These are phyloP conservation scores for Chaetorhynchus papuensis DNA, from an alignment of 2,113 vertebrate species.

Conservation along the genomic window DNA sequence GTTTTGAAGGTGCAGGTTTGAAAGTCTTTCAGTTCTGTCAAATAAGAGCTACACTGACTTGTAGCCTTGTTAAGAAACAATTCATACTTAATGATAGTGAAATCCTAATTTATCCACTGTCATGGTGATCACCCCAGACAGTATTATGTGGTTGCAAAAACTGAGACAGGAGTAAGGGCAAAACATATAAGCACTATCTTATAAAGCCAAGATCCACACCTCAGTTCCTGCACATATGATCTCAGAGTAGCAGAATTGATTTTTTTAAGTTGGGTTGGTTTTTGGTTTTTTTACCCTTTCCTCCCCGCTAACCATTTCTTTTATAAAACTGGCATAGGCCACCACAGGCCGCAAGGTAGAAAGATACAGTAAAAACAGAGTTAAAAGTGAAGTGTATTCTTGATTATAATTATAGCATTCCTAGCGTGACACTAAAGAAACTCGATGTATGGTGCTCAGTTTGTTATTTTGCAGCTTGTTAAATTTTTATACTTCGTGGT, in stretches of 20 bases:
- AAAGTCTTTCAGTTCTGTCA: not conserved
- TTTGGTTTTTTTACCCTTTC: not conserved
- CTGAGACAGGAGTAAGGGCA: not conserved
- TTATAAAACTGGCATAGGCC: not conserved
- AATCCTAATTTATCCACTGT: not conserved
- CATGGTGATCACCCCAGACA: not conserved
- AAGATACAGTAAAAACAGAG: not conserved
- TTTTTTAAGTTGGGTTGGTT: not conserved
- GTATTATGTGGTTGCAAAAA: not conserved
- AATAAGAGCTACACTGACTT: not conserved
- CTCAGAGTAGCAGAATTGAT: not conserved
- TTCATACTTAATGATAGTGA: not conserved
- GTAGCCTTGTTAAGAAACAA: not conserved
- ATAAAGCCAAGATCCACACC: not conserved
- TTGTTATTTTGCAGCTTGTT: conserved; percentile 47
- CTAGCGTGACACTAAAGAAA: conserved; percentile 18
- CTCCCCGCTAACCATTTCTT: not conserved
- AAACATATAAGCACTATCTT: not conserved
- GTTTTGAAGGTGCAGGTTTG: not conserved
- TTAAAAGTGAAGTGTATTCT: conserved; percentile 24
- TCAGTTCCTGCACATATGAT: not conserved
- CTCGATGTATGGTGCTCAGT: conserved; percentile 9
- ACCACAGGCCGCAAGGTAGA: not conserved
- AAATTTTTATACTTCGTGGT: conserved; percentile 17
- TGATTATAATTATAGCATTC: conserved; percentile 27